Conservation (phyloP, 1,140 invertebrate species). For the Macrocentrus cingulum region DNA sequence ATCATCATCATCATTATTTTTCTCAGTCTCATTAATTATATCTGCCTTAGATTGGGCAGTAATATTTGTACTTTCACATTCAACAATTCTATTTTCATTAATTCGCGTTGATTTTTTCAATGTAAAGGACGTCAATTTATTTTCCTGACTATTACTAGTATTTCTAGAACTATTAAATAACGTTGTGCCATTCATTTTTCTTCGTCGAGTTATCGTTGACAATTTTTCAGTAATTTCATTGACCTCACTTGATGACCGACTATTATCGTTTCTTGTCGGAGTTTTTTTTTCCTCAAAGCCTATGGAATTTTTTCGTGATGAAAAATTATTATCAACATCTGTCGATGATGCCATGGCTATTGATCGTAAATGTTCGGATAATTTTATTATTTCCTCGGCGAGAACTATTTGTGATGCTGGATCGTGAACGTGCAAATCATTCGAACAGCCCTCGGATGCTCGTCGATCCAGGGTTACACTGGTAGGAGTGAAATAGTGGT, state of each 20-base stretch:
- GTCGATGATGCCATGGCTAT: constrained; percentile 37
- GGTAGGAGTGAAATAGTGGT: constrained; percentile 26
- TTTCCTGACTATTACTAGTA: constrained; percentile 45
- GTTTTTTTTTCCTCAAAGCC: constrained; percentile 1
- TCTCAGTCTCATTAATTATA: background rate
- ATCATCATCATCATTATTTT: background rate
- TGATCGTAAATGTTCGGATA: constrained; percentile 56
- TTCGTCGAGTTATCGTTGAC: constrained; percentile 67
- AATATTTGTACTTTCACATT: background rate
- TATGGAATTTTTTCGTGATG: constrained; percentile 5
- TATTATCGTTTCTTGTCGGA: constrained; percentile 4
- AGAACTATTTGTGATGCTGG: constrained; percentile 50
- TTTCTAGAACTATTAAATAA: constrained; percentile 47
- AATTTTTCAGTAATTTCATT: constrained; percentile 68
- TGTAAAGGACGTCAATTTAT: constrained; percentile 20
- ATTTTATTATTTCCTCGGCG: constrained; percentile 77
- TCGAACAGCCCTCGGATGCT: constrained; percentile 70
- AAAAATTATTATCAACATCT: background rate
- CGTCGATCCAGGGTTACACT: constrained; percentile 62
- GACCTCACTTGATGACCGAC: constrained; percentile 24
- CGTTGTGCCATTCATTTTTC: constrained; percentile 57
- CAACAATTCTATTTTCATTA: background rate
- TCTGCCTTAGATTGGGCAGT: constrained; percentile 6
- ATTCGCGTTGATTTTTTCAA: constrained; percentile 30
- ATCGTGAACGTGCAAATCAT: constrained; percentile 36